Percentiles rank a stretch among this genome's conserved stretches.
phyloP scores from a whole-genome alignment of 2,888 invertebrate species.

The Acronicta leporina region DNA sequence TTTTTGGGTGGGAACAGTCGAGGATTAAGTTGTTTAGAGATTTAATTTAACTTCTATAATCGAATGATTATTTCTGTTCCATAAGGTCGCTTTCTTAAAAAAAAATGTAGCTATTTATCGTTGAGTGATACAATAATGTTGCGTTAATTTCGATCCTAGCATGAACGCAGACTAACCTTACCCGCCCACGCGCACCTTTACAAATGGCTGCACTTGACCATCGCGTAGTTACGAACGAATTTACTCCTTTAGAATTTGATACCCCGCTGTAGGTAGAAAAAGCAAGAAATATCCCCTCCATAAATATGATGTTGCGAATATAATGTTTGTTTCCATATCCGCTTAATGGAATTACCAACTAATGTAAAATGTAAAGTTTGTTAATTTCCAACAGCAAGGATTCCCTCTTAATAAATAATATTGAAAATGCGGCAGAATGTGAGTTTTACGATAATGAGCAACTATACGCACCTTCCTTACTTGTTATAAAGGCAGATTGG shows the following conservation, averaged over 20 bases:
- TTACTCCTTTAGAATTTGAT: slow-evolving; percentile 62
- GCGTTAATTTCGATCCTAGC: slow-evolving; percentile 21
- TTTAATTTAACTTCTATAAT: too few relatives aligned
- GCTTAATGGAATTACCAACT: slow-evolving; percentile 11
- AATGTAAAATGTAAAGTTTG: slow-evolving; percentile 44
- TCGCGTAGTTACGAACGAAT: slow-evolving; percentile 56
- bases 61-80: too few relatives aligned
- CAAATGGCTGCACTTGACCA: slow-evolving; percentile 68
- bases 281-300: slow-evolving; percentile 40
- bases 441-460: slow-evolving; percentile 44
- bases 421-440: slow-evolving; percentile 38
- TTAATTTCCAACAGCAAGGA: slow-evolving; percentile 45
- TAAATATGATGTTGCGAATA: slow-evolving; percentile 42
- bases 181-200: slow-evolving; percentile 60
- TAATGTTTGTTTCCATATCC: slow-evolving; percentile 41
- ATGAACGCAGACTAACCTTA: slow-evolving; percentile 44
- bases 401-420: slow-evolving; percentile 49
- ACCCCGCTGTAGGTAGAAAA: slow-evolving; percentile 46
- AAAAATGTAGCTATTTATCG: too few relatives aligned
- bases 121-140: slow-evolving; percentile 10
- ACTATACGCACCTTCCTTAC: slow-evolving; percentile 23
- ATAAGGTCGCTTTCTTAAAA: too few relatives aligned
- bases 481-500: slow-evolving; percentile 32
- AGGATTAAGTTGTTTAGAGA: too few relatives aligned
- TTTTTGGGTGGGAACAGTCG: too few relatives aligned